Conservation (phyloP, 2,113 vertebrate genomes). For the Scolopax mira region DNA sequence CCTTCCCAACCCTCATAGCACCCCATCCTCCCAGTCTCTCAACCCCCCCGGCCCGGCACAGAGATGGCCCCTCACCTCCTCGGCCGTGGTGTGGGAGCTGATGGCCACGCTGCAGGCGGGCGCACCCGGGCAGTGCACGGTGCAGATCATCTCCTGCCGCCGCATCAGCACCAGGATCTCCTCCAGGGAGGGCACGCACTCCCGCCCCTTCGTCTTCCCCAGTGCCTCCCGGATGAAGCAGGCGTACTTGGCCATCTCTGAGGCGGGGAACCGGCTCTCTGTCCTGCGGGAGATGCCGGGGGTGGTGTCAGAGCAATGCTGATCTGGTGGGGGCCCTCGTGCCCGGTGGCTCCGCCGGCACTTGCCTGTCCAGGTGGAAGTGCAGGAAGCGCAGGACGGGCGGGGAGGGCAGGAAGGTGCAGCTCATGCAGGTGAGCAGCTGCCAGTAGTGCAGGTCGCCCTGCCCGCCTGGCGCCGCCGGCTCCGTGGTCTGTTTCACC, state of each 20-base stretch:
- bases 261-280: slow-evolving; percentile 81
- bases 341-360: accelerated
- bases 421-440: slow-evolving; percentile 97
- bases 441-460: slow-evolving; percentile 94
- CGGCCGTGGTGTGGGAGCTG: slow-evolving; percentile 91
- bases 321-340: accelerated
- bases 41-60: accelerated
- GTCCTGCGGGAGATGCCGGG: slow-evolving; percentile 70
- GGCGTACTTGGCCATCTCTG: slow-evolving; percentile 89
- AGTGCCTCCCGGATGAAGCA: slow-evolving; percentile 89
- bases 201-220: slow-evolving; percentile 84
- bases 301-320: not conserved
- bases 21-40: not conserved
- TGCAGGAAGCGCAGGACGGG: slow-evolving; percentile 85
- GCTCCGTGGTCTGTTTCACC: slow-evolving; percentile 94
- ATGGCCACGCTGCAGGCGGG: slow-evolving; percentile 87
- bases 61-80: slow-evolving; percentile 77
- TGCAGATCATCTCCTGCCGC: slow-evolving; percentile 87
- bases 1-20: not conserved
- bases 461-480: slow-evolving; percentile 66
- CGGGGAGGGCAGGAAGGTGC: slow-evolving; percentile 90
- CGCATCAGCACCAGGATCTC: slow-evolving; percentile 91
- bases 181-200: slow-evolving; percentile 91
- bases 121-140: slow-evolving; percentile 85
- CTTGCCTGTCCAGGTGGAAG: slow-evolving; percentile 92